Base-by-base conservation (phyloP, 1,140 invertebrate genomes). In the Camponotus floridanus region DNA sequence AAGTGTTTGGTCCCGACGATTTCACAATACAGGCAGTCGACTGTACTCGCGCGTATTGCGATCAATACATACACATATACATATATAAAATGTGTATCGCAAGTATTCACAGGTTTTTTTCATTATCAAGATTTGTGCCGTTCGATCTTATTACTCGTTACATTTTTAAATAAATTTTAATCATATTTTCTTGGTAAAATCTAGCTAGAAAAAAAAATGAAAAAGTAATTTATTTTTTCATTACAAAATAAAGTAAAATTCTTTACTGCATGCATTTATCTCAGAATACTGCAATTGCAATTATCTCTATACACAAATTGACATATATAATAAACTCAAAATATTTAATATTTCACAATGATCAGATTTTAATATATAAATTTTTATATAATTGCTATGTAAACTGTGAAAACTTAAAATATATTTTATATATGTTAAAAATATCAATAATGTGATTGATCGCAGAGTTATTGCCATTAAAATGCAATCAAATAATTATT, bases 51-150 rank as follows among this genome's bases (percentile, higher is more conserved):
- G 51, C 15, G 26, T 81, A 36, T 83, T 26, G 68, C 68, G 57
- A 83, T 36, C 68, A 61, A 83, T 83, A 74, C 79, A 61, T 74
- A 62, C 55, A 83, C 55, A 73, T 71, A 33, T 59, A 59, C 51
- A 81, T 81, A 57, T 83, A 83, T 33, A 81, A 73, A 45, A 80
- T 80, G 67, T 73, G 61, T 73, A 55, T 67, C 55, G 68, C 79
- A 74, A 73, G 8, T 74, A 83, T 83, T 83, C 79, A 73, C 55
- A 73, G 45, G 6, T 81, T 73, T 55, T 61, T 78, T 39, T 33
- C 70, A 15, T 80, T 31, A 42, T 57, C 36, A 71, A 68, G 45
- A 36, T 26, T 26, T 39, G 42, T 85, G 71, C 65, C 57, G 36
- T 80, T 79, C 55, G 21, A 0, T 61, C 67, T 61, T 33, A 26